Conservation (phyloP, 2,797 vertebrate species). For the Fratercula arctica region DNA sequence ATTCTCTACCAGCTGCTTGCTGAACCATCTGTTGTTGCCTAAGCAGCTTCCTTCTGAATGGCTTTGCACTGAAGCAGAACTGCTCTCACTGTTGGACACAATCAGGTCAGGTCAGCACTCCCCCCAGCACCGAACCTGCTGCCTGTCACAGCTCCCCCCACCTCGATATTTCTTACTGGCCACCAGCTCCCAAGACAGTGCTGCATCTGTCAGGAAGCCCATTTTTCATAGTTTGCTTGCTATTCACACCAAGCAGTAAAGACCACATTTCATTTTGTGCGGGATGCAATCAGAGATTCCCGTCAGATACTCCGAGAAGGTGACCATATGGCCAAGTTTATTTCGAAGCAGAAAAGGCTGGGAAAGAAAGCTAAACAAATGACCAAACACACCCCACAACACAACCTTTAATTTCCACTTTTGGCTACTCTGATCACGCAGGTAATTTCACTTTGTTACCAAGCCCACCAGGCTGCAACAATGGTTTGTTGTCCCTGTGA, state of each 20-base stretch:
- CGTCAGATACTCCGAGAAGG: background rate
- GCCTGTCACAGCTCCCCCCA: slow-evolving; percentile 57
- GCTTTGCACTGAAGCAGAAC: slow-evolving; percentile 74
- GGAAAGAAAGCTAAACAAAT: background rate
- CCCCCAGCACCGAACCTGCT: slow-evolving; percentile 60
- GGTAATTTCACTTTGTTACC: background rate
- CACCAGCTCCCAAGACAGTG: slow-evolving; percentile 58
- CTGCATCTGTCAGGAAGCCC: slow-evolving; percentile 55
- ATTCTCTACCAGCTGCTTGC: slow-evolving; percentile 73
- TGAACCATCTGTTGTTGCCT: slow-evolving; percentile 78
- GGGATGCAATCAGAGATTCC: background rate
- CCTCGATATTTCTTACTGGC: slow-evolving; percentile 54
- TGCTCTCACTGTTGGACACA: slow-evolving; percentile 73
- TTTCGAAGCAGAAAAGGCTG: background rate
- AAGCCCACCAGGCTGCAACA: background rate
- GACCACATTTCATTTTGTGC: background rate
- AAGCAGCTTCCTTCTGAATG: slow-evolving; percentile 74
- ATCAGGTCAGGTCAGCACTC: slow-evolving; percentile 77
- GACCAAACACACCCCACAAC: background rate
- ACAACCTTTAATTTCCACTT: background rate
- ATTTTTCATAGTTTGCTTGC: slow-evolving; percentile 39
- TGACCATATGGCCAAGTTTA: background rate
- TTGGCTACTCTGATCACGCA: background rate
- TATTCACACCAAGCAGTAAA: background rate
- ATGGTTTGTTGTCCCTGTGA: background rate